Percentiles rank a stretch among this genome's conserved stretches.
phyloP scores from a whole-genome alignment of 2,888 invertebrate genomes.

The Tetrapedia diversipes region DNA sequence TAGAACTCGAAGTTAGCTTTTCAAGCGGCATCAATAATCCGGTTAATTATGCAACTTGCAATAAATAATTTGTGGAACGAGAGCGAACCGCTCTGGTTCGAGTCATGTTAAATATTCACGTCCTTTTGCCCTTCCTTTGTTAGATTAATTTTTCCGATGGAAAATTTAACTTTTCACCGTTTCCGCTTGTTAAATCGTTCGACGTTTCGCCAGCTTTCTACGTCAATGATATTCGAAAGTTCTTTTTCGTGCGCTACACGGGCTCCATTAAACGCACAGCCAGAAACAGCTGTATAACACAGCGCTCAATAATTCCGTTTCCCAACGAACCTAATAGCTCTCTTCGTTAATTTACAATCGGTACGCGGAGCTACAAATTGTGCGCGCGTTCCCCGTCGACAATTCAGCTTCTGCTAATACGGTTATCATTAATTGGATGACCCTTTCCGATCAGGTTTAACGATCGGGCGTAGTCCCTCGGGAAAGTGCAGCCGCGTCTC shows the following conservation, averaged over 20 bases:
- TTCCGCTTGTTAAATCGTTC: too few species aligned
- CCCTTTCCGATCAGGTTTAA: not conserved
- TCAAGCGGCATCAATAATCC: not conserved
- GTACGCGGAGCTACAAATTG: not conserved
- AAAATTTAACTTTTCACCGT: too few species aligned
- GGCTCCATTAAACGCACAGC: not conserved
- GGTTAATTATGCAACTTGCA: constrained; percentile 7
- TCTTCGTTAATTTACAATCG: constrained; percentile 16
- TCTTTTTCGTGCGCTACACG: not conserved
- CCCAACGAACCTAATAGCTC: not conserved
- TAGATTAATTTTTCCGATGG: too few species aligned
- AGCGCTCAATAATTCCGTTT: constrained; percentile 17
- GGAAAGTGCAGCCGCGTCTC: too few species aligned
- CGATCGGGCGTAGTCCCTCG: not conserved
- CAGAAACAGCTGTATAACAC: not conserved
- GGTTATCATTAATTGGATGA: not conserved
- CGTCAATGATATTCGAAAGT: not conserved
- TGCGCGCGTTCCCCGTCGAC: not conserved
- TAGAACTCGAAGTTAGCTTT: not conserved
- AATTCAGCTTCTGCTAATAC: not conserved
- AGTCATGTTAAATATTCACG: too few species aligned
- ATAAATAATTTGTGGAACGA: too few species aligned
- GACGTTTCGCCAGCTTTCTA: too few species aligned
- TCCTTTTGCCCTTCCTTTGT: too few species aligned
- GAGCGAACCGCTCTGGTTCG: too few species aligned